Evolutionary conservation across 37 sponge, comb jelly and placozoan species (phyloP), one percentile per base, ranked within the genome.

Genomic region (Eunapius fragilis): DNA sequence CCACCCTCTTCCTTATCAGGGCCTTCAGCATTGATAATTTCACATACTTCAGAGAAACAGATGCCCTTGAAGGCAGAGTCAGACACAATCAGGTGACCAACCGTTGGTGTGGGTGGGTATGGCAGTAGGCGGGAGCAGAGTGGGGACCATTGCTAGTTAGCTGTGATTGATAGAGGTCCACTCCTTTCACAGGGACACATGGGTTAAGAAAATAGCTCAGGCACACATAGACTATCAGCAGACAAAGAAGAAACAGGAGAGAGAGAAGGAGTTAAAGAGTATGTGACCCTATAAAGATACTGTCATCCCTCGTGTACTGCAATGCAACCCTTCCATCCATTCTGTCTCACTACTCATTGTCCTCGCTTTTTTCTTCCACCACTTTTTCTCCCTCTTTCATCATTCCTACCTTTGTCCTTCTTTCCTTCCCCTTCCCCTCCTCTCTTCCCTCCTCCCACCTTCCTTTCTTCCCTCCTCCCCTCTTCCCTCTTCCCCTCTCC

Each of bases 21-120:
- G 25, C 84, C 84, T 13, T 78, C 81, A 35, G 69, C 72, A 32
- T 85, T 85, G 25, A n/a, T 84, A 25, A 38, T 85, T 76, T 34
- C 31, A 17, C 36, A 69, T 67, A 12, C 70, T 31, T 70, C 83
- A n/a, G 94, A 90, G 67, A 94, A 94, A 77, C 88, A 90, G 28
- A 85, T 94, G 5, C 86, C 82, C 2, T 76, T 94, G 68, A 87
- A 79, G 36, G 88, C 82, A 5, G 91, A 90, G 37, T 78, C 32
- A 48, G 94, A 90, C 28, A 34, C 31, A 30, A 82, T 72, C 67
- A 84, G 86, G 86, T 85, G 71, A 6, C 28, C 28, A 28, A 30
- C 6, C 28, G 11, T 70, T 25, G 26, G 71, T 70, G 4, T 70
- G 71, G 26, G 71, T 70, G 9, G 9, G 47, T 45, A 45, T 9